A percentile compares a stretch with the other conserved stretches of the same genome.
These are phyloP conservation scores for Glossosoma conforme DNA, from an alignment of 1,140 invertebrate species.

Conservation along the genomic window DNA sequence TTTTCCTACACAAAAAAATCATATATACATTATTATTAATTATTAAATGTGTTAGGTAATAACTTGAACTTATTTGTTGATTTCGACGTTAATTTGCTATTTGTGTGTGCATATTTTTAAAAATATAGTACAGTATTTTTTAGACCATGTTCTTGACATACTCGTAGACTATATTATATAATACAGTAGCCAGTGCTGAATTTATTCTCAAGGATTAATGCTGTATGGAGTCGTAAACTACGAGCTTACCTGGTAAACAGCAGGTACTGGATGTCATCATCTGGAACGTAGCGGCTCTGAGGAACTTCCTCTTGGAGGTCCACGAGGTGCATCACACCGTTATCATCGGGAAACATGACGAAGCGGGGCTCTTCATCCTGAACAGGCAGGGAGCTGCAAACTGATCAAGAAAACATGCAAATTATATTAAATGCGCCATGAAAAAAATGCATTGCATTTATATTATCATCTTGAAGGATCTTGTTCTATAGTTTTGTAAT, in stretches of 20 bases:
- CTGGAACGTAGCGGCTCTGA: slow-evolving; percentile 4
- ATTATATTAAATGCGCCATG: neutral
- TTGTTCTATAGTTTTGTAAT: neutral
- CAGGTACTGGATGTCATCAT: slow-evolving; percentile 11
- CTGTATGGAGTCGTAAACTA: no score
- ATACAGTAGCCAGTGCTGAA: no score
- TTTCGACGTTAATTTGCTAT: neutral
- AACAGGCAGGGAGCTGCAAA: neutral
- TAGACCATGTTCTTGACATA: no score
- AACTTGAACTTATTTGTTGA: no score
- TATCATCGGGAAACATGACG: slow-evolving; percentile 34
- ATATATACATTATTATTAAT: slow-evolving; percentile 1
- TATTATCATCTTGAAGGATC: neutral
- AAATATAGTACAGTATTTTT: neutral
- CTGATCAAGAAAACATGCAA: neutral
- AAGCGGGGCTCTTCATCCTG: slow-evolving; percentile 23
- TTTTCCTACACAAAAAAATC: slow-evolving; percentile 3
- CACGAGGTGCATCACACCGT: slow-evolving; percentile 34
- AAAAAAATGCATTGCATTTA: neutral
- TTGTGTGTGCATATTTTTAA: neutral
- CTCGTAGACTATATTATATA: no score
- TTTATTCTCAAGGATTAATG: no score
- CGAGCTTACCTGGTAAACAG: slow-evolving; percentile 11
- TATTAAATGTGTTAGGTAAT: no score
- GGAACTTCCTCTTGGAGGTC: slow-evolving; percentile 33